Evolutionary conservation across 2,888 invertebrate species (phyloP), one percentile per base, ranked within the genome.

Genomic region (Polymixis flavicincta): DNA sequence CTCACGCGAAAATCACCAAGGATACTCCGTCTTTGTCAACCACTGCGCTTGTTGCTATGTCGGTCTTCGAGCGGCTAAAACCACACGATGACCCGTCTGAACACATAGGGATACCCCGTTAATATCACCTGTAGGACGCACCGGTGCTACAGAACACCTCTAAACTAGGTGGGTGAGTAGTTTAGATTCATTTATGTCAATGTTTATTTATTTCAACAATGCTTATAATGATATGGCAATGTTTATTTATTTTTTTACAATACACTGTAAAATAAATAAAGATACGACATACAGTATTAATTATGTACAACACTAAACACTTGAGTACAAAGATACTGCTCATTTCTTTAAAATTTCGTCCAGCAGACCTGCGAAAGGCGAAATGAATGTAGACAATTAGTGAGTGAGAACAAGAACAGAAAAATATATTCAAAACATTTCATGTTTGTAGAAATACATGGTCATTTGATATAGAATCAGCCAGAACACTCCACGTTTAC

Each of bases 51-150:
- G 45, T 37, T 28, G n/a, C 71, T 61, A 25, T 13, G 32, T 60
- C 25, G 17, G 9, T 22, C 37, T 50, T 8, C 48, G 4, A 25
- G 8, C 9, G 54, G 8, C 17, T 32, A 8, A 48, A 64, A 50
- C 50, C 57, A 28, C 64, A 57, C n/a, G 57, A 64, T 64, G 19
- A 48, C 32, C 13, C 8, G 14, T 22, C 37, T 25, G 6, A 55
- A n/a, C 37, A 64, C 48, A 48, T 48, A 50, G 0, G 37, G 73
- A 50, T 25, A 52, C 32, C 28, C 22, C 17, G 22, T 55, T 55
- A 63, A 63, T 48, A 72, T 63, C 74, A 72, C 55, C 63, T 74
- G 48, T 74, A 57, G 55, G 37, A 48, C 25, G 37, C 32, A 37
- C 17, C 14, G 4, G 63, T 42, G 37, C 3, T 28, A 48, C 8